A percentile compares a stretch with the other conserved stretches of the same genome.
Evolutionary conservation across 2,797 vertebrate species (phyloP).

Genomic region (Anguilla marmorata): DNA sequence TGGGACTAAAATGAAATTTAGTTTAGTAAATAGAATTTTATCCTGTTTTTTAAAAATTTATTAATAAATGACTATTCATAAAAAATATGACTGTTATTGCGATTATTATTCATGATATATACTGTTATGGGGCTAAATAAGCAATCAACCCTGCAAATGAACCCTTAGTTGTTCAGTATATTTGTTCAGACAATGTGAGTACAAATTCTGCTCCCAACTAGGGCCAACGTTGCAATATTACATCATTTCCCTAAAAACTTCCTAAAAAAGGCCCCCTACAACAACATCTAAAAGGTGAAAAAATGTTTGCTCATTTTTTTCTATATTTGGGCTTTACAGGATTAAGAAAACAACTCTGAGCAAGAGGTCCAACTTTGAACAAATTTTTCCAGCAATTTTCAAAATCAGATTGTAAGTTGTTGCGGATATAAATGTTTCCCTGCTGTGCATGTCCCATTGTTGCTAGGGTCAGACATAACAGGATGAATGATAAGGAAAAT

Average conservation of each 20-base stretch:
- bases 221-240: constrained; percentile 3
- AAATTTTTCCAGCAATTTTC: too few species aligned
- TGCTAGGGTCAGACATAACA: too few species aligned
- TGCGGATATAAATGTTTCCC: too few species aligned
- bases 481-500: too few species aligned
- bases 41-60: not conserved
- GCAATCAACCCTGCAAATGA: constrained; percentile 32
- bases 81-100: not conserved
- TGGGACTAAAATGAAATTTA: too few species aligned
- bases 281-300: not conserved
- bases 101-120: constrained; percentile 4
- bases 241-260: constrained; percentile 19
- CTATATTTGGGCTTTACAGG: not conserved
- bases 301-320: not conserved
- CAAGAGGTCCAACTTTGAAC: too few species aligned
- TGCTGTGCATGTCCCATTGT: too few species aligned
- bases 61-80: not conserved
- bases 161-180: constrained; percentile 31
- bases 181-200: constrained; percentile 27
- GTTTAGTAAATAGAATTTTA: too few species aligned
- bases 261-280: not conserved
- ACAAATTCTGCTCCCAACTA: constrained; percentile 21
- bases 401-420: too few species aligned
- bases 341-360: not conserved
- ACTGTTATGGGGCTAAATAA: constrained; percentile 16